Percentiles rank a stretch among this genome's conserved stretches.
These are phyloP conservation scores for Tympanuchus pallidicinctus DNA, from an alignment of 2,113 vertebrate genomes.

Conservation along the genomic window DNA sequence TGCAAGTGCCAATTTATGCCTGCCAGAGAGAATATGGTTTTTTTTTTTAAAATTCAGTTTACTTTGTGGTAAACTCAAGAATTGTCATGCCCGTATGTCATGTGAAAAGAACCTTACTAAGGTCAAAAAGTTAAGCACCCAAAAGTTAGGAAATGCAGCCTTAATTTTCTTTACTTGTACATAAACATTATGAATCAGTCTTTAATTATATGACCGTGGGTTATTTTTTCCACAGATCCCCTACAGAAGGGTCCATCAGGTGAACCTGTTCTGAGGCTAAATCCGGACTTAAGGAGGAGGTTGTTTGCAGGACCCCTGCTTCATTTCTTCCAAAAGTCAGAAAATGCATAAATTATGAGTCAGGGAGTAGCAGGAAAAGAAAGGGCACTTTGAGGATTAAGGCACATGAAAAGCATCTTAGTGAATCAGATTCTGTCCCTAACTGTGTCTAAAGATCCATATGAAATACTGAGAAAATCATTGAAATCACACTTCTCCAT, in stretches of 20 bases:
- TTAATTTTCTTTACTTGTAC: conserved; percentile 9
- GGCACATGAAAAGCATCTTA: conserved; percentile 2
- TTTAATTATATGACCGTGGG: not conserved
- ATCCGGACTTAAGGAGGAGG: not conserved
- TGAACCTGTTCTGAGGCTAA: not conserved
- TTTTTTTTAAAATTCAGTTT: not conserved
- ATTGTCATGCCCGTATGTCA: not conserved
- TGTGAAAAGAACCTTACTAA: conserved; percentile 40
- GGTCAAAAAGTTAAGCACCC: conserved; percentile 53
- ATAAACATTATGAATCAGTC: conserved; percentile 38
- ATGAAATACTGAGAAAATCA: conserved; percentile 32
- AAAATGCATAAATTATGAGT: conserved; percentile 41
- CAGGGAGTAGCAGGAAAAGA: conserved; percentile 18
- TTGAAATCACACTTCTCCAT: not conserved
- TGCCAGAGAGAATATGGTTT: not conserved
- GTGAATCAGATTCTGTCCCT: not conserved
- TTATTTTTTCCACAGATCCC: conserved; percentile 29
- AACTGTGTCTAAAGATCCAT: not conserved
- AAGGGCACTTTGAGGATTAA: conserved; percentile 22
- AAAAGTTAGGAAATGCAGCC: conserved; percentile 36
- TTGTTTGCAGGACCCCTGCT: conserved; percentile 18
- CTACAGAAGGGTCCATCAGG: not conserved
- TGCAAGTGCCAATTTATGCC: accelerated
- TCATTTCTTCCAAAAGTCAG: conserved; percentile 26
- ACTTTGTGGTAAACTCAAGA: conserved; percentile 32